phyloP scores from a whole-genome alignment of 1,140 invertebrate genomes.

The Gonatopus flavifemur region DNA sequence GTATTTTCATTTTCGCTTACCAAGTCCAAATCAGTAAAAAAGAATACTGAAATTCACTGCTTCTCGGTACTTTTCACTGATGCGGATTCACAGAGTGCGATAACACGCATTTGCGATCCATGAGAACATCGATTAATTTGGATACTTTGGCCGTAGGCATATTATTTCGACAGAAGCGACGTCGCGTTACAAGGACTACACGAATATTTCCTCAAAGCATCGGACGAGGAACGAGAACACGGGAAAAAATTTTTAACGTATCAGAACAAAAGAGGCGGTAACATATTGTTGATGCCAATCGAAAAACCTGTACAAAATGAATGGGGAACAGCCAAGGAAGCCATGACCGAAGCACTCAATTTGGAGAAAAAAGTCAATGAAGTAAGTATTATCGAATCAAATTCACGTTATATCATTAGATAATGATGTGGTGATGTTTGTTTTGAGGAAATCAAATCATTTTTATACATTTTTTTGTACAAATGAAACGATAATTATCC shows the following conservation, averaged over 20 bases:
- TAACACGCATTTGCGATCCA: background rate
- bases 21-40: background rate
- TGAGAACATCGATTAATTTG: conserved; percentile 5
- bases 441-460: no score
- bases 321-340: conserved; percentile 68
- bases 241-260: conserved; percentile 77
- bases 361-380: conserved; percentile 79
- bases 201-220: conserved; percentile 72
- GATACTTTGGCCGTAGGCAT: conserved; percentile 61
- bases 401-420: no score
- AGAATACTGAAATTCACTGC: no score
- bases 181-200: conserved; percentile 72
- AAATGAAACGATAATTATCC: no score
- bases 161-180: conserved; percentile 79
- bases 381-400: no score
- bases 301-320: conserved; percentile 64
- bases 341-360: conserved; percentile 70
- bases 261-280: conserved; percentile 80
- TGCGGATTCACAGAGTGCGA: no score
- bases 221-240: conserved; percentile 77
- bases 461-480: no score
- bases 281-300: conserved; percentile 61
- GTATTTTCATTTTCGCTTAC: background rate
- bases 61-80: no score
- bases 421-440: no score